Conservation (phyloP, 2,888 invertebrate species). For the Glyphotaelius pellucidus region DNA sequence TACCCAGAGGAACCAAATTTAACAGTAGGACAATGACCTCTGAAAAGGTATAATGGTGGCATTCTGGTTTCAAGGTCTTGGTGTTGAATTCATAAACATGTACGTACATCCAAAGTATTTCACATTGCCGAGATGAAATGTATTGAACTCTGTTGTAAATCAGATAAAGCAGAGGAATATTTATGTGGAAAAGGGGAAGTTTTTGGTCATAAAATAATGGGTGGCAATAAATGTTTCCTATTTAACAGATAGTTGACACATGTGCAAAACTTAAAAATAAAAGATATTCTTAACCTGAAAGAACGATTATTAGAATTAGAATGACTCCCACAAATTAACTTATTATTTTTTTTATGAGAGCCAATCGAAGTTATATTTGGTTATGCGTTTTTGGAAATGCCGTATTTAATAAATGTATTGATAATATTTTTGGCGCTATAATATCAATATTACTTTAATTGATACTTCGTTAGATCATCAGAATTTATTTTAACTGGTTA, state of each 20-base stretch:
- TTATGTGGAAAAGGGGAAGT: background rate
- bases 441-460: background rate
- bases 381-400: background rate
- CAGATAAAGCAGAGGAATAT: background rate
- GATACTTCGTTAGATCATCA: background rate
- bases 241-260: background rate
- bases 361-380: background rate
- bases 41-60: background rate
- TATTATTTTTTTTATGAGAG: background rate
- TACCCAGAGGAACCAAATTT: background rate
- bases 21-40: background rate
- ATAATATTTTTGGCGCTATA: background rate
- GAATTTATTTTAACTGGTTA: background rate
- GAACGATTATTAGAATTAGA: background rate
- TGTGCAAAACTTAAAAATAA: too few relatives aligned
- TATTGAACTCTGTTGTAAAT: background rate
- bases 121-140: background rate
- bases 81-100: background rate
- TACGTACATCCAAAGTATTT: background rate
- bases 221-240: background rate
- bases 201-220: background rate
- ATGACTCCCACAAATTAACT: background rate
- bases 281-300: background rate
- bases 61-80: background rate
- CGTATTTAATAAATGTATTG: background rate